phyloP scores from a whole-genome alignment of 2,888 invertebrate species.

The Masnerella sp. region DNA sequence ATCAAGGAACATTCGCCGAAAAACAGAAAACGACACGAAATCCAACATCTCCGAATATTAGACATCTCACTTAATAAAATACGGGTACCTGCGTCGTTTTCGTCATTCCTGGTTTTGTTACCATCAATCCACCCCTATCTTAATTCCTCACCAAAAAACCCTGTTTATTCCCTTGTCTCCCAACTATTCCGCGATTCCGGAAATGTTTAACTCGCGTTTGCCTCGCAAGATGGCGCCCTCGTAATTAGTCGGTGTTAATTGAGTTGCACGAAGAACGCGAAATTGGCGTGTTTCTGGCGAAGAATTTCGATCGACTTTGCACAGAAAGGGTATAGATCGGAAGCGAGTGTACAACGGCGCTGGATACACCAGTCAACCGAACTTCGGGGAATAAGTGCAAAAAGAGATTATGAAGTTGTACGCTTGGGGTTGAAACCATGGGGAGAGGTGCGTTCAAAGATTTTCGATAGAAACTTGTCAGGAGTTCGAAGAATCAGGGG shows the following conservation, averaged over 20 bases:
- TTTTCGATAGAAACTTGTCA: constrained; percentile 45
- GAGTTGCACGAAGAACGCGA: constrained; percentile 15
- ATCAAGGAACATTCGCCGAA: background rate
- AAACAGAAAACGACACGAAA: constrained; percentile 20
- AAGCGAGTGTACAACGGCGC: constrained; percentile 15
- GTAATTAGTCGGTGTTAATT: constrained; percentile 22
- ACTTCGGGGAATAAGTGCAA: constrained; percentile 32
- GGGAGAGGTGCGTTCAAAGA: constrained; percentile 25
- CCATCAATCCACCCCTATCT: constrained; percentile 18
- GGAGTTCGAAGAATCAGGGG: constrained; percentile 22
- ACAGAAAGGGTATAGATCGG: constrained; percentile 19
- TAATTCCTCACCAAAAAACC: background rate
- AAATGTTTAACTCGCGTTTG: background rate
- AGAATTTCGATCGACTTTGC: constrained; percentile 11
- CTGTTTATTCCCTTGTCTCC: background rate
- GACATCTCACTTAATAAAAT: constrained; percentile 26
- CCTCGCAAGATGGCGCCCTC: background rate
- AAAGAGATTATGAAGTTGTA: constrained; percentile 47
- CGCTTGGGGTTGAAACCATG: constrained; percentile 33
- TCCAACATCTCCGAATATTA: constrained; percentile 23
- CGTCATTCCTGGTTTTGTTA: background rate
- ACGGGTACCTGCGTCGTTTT: constrained; percentile 22
- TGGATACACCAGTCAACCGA: constrained; percentile 19
- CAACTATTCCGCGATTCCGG: background rate
- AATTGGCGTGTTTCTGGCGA: constrained; percentile 13